phyloP scores from a whole-genome alignment of 2,113 vertebrate genomes.

The Nettapus auritus region DNA sequence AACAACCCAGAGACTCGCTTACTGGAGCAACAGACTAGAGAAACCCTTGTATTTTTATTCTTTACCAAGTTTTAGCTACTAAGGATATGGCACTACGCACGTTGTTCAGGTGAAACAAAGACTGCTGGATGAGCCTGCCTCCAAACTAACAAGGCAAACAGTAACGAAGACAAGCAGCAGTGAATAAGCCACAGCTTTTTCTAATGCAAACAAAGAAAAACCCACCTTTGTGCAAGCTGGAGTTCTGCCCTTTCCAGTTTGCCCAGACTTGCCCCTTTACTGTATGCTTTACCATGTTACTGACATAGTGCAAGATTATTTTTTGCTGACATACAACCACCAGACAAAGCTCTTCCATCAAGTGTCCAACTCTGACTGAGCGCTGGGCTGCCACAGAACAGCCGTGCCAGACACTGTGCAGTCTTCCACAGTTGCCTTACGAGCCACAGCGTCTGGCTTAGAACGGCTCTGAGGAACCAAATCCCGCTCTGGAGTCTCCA shows the following conservation, averaged over 20 bases:
- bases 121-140: neutral
- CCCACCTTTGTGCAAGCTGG: neutral
- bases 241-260: conserved; percentile 1
- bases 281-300: neutral
- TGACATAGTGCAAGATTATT: neutral
- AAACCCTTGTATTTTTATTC: neutral
- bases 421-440: neutral
- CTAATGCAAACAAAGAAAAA: neutral
- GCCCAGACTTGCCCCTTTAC: neutral
- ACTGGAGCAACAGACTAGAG: neutral
- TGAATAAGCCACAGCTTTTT: neutral
- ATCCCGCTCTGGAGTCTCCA: neutral
- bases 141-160: neutral
- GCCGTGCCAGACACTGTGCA: neutral
- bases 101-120: neutral
- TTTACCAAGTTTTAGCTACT: neutral
- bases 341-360: conserved; percentile 38
- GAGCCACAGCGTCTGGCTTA: neutral
- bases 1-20: neutral
- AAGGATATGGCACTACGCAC: neutral
- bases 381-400: neutral
- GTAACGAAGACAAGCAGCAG: neutral
- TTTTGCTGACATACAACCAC: neutral
- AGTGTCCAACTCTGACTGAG: neutral
- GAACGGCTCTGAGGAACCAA: neutral